Evolutionary conservation across 2,113 vertebrate genomes (phyloP).

Genomic region (Hemiscyllium ocellatum): DNA sequence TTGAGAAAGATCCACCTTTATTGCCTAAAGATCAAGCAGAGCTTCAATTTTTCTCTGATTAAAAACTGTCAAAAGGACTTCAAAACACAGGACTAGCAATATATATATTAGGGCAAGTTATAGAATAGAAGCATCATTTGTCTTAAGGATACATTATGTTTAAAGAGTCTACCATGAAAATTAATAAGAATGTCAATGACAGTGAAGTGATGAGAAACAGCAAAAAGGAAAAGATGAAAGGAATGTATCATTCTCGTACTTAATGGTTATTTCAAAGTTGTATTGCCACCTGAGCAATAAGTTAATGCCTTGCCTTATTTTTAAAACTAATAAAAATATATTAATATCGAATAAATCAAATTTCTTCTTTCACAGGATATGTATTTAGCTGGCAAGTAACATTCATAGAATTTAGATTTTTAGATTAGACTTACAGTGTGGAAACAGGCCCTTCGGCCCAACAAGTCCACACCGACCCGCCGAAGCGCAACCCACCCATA

Average conservation of each 20-base stretch:
- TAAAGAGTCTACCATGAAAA: background rate
- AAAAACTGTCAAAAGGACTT: constrained; percentile 17
- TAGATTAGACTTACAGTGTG: too few species aligned
- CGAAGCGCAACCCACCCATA: too few species aligned
- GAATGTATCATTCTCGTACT: background rate
- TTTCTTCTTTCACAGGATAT: too few species aligned
- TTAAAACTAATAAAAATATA: background rate
- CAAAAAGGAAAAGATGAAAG: background rate
- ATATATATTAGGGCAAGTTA: background rate
- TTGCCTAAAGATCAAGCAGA: background rate
- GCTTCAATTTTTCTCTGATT: constrained; percentile 17
- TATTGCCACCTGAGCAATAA: background rate
- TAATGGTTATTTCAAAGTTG: background rate
- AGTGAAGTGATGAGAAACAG: background rate
- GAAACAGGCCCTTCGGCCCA: too few species aligned
- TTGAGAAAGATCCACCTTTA: background rate
- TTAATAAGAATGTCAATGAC: background rate
- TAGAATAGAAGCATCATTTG: background rate
- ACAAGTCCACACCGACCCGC: too few species aligned
- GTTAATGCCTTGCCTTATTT: background rate
- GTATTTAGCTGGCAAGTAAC: too few species aligned
- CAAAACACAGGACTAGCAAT: too few species aligned
- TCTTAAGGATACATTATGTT: background rate
- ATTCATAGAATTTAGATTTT: too few species aligned
- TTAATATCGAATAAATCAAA: background rate